Evolutionary conservation across 2,888 invertebrate species (phyloP).

Genomic region (Spialia ferax): DNA sequence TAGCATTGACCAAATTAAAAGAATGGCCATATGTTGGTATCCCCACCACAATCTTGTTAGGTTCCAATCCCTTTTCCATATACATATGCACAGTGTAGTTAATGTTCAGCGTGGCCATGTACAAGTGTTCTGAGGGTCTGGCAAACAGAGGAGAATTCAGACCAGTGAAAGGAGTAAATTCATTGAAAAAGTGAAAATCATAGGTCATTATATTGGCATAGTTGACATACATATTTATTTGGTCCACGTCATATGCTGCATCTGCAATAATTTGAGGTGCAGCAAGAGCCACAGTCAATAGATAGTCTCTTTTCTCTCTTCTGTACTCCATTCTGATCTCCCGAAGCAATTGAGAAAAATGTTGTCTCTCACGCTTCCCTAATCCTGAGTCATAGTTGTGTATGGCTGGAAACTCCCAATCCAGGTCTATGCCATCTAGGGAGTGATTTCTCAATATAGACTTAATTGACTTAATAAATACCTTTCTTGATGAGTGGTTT

Average conservation of each 20-base stretch:
- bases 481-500: conserved; percentile 90
- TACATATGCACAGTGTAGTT: conserved; percentile 94
- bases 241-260: conserved; percentile 91
- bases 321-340: conserved; percentile 91
- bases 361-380: conserved; percentile 86
- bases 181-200: conserved; percentile 94
- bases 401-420: conserved; percentile 95
- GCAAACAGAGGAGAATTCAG: conserved; percentile 93
- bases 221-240: conserved; percentile 93
- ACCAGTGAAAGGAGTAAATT: conserved; percentile 93
- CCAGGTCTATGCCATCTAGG: conserved; percentile 92
- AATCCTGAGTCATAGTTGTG: conserved; percentile 48
- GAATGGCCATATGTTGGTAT: conserved; percentile 96
- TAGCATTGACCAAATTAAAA: conserved; percentile 89
- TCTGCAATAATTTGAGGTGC: conserved; percentile 92
- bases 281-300: conserved; percentile 93
- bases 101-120: conserved; percentile 91
- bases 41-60: conserved; percentile 93
- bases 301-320: conserved; percentile 84
- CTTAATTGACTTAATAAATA: conserved; percentile 85
- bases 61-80: conserved; percentile 91
- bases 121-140: conserved; percentile 86
- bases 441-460: conserved; percentile 80
- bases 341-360: conserved; percentile 91
- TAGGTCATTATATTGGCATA: conserved; percentile 97